Base-by-base conservation (phyloP, 2,113 vertebrate species). In the Strix uralensis region DNA sequence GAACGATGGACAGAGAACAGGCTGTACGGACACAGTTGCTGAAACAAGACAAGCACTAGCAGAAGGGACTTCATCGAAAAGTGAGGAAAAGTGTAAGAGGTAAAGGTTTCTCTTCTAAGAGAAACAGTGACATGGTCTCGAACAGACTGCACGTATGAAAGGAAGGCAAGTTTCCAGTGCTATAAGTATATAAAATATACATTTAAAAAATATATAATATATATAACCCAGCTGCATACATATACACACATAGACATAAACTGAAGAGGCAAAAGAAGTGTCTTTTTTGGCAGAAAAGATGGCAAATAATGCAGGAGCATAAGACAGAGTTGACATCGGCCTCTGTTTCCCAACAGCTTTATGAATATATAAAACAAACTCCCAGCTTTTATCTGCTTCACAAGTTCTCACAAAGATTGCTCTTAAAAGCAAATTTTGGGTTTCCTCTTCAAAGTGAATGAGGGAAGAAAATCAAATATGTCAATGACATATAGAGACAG, bases 401-500 rank as follows among this genome's bases (percentile, higher is more conserved):
- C 22, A 59, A 70, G 23, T 80, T 47, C 51, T 69, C 29, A 52
- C 27, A 73, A 58, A 5, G 3, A 32, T 49, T 52, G 63, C 10
- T 17, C 69, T 81, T 57, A 25, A 29, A 85, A 81, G 34, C 34
- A 73, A 20, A 61, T 40, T 32, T 81, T 13, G 55, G 42, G 25
- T 77, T 92, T 94, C 52, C 66, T 82, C 77, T 94, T 91, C 82
- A 93, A 86, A 96, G 63, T 46, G 70, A 93, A 54, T 7, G 22
- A 88, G n/a, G 34, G 25, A 54, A 66, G 32, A 69, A 65, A 54
- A 46, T 5, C 57, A 59, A 72, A 17, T 20, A 38, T 2, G 19
- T 54, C n/a, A 51, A 16, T 21, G n/a, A 63, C 11, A 16, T 15
- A 25, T 9, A 59, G 25, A 70, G 32, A 47, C 4, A 3, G 10